Evolutionary conservation across 2,888 invertebrate species (phyloP).

Genomic region (Hirtodrosophila alboralis): DNA sequence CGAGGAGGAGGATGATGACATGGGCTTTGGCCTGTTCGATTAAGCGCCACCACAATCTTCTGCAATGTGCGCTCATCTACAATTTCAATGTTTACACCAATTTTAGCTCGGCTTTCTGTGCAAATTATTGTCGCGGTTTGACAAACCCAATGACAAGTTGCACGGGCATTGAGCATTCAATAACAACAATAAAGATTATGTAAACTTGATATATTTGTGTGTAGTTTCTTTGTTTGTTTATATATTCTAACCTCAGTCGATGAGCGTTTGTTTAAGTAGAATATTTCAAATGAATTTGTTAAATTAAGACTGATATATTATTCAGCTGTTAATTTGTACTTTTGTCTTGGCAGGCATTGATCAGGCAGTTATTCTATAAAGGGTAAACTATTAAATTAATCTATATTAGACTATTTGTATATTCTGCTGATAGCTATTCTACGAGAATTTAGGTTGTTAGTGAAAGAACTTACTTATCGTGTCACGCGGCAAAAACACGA

Average conservation of each 20-base stretch:
- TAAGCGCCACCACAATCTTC: slow-evolving; percentile 84
- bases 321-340: no score
- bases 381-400: no score
- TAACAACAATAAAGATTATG: slow-evolving; percentile 48
- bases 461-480: no score
- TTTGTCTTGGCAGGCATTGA: no score
- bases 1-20: slow-evolving; percentile 95
- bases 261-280: no score
- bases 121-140: slow-evolving; percentile 83
- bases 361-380: no score
- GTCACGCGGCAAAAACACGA: not conserved
- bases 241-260: no score
- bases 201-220: slow-evolving; percentile 46
- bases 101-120: slow-evolving; percentile 29
- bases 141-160: slow-evolving; percentile 84
- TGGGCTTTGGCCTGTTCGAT: slow-evolving; percentile 98
- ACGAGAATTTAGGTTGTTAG: no score
- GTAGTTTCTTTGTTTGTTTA: not conserved
- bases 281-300: no score
- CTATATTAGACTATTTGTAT: no score
- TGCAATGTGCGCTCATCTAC: slow-evolving; percentile 19
- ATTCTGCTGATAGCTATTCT: no score
- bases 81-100: slow-evolving; percentile 46
- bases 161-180: slow-evolving; percentile 11
- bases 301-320: no score